These are phyloP conservation scores for Monarcha castaneiventris DNA, from an alignment of 2,113 vertebrate species.

Conservation along the genomic window DNA sequence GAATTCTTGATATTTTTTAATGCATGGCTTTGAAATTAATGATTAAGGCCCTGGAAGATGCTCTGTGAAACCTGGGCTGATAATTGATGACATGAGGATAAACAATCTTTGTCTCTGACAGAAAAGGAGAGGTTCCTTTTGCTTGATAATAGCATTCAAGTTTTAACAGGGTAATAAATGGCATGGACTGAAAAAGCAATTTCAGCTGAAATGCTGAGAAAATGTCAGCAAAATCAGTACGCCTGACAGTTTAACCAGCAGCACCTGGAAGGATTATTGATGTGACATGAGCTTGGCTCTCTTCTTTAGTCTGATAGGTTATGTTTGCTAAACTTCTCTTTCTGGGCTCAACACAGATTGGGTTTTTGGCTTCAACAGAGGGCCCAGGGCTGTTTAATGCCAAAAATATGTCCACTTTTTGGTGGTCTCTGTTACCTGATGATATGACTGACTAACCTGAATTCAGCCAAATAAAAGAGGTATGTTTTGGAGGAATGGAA, in stretches of 20 bases:
- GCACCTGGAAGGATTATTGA: not conserved
- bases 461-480: not conserved
- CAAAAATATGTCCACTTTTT: not conserved
- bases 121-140: not conserved
- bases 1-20: not conserved
- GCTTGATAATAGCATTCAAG: not conserved
- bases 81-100: not conserved
- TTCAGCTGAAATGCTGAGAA: not conserved
- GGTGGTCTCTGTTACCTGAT: not conserved
- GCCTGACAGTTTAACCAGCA: not conserved
- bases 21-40: not conserved
- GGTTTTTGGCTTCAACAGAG: not conserved
- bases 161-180: not conserved
- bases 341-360: not conserved
- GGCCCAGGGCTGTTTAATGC: not conserved
- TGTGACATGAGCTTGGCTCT: not conserved
- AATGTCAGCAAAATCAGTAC: not conserved
- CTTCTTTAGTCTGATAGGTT: not conserved
- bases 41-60: not conserved
- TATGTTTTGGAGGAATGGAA: not conserved
- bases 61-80: not conserved
- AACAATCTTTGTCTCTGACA: not conserved
- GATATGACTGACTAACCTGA: not conserved
- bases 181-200: not conserved
- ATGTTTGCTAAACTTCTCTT: not conserved